Evolutionary conservation across 2,888 invertebrate species (phyloP), one percentile per base, ranked within the genome.

Genomic region (Reticulitermes lucifugus): DNA sequence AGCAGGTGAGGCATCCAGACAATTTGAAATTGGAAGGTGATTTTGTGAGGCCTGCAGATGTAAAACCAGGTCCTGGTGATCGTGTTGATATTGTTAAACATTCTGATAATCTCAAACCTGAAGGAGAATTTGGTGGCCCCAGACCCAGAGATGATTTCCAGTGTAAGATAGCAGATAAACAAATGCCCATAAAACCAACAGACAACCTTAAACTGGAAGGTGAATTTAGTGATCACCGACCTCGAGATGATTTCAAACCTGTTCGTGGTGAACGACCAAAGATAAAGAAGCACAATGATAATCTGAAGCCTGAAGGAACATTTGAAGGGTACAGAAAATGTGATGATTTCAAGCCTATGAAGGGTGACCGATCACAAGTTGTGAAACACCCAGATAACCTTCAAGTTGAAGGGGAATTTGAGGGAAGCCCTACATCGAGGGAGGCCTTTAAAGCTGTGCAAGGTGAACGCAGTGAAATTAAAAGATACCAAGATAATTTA

Each of bases 1-100:
- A 46, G 0, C 55, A 83, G 3, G 79, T 77, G 84, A 88, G 93
- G 79, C 91, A 95, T 90, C 94, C 94, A 89, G 96, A 96, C 89
- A 86, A 86, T 51, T 60, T 86, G 22, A 79, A 46, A 70, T 83
- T 84, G 12, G 86, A 86, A 77, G 86, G 86, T 3, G 86, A 92
- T 86, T 93, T 94, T 88, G 92, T 93, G 87, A 88, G 91, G 12
- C 93, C 93, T 0, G 90, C 90, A 77, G 91, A 91, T 79, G 90
- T 91, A 0, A 87, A 90, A 70, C 93, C 91, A 88, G 90, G 89
- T 18, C 93, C 93, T 0, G 86, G 84, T 2, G 85, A 84, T 25
- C 71, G 77, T 9, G 80, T 85, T 59, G 92, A 91, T 1, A 89
- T 84, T 21, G 86, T 90, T 22, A 87, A 85, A 41, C 87, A 86